Percentiles rank a stretch among this genome's conserved stretches.
phyloP scores from a whole-genome alignment of 2,888 invertebrate genomes.

The Zeuzera pyrina region DNA sequence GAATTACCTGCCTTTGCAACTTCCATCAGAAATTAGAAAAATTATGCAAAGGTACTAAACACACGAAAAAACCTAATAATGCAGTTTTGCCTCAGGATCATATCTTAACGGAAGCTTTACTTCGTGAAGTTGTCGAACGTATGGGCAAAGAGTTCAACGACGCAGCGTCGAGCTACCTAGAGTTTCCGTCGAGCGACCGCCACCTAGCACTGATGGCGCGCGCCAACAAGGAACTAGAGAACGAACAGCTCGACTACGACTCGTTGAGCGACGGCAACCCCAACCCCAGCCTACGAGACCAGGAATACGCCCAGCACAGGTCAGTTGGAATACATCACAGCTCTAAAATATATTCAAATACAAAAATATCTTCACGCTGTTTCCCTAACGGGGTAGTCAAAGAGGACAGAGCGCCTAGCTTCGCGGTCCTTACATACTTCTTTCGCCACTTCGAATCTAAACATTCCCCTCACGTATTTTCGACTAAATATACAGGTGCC shows the following conservation, averaged over 20 bases:
- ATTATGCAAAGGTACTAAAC: not conserved
- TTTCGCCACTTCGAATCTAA: too few species aligned
- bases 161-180: slow-evolving; percentile 76
- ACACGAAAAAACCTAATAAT: not conserved
- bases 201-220: slow-evolving; percentile 65
- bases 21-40: too few species aligned
- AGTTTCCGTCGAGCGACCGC: slow-evolving; percentile 70
- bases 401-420: too few species aligned
- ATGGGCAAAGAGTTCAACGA: slow-evolving; percentile 84
- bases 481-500: too few species aligned
- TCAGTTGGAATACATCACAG: too few species aligned
- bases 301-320: slow-evolving; percentile 90
- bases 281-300: slow-evolving; percentile 87
- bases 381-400: too few species aligned
- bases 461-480: too few species aligned
- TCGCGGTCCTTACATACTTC: too few species aligned
- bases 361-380: too few species aligned
- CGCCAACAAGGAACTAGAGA: slow-evolving; percentile 71
- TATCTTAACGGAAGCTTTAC: slow-evolving; percentile 78
- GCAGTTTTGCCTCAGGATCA: slow-evolving; percentile 63
- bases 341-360: too few species aligned
- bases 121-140: slow-evolving; percentile 83
- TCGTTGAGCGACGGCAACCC: slow-evolving; percentile 78
- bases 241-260: slow-evolving; percentile 81
- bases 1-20: too few species aligned